Conservation (phyloP, 2,113 vertebrate genomes). For the Brienomyrus brachyistius region DNA sequence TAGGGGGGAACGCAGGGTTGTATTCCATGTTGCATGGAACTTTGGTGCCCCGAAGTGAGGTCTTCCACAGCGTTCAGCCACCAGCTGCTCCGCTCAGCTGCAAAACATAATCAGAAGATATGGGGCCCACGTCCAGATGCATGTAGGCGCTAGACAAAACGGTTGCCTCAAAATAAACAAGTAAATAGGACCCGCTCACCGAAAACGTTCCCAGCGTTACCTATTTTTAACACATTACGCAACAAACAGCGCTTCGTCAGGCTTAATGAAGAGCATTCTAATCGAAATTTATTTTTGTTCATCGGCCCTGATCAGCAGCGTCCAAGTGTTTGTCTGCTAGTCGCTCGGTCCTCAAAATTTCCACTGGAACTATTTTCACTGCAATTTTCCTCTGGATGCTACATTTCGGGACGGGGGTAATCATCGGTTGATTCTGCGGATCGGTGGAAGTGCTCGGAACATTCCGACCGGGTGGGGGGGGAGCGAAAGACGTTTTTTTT, state of each 20-base stretch:
- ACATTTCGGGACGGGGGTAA: not conserved
- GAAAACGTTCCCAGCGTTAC: not conserved
- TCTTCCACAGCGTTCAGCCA: not conserved
- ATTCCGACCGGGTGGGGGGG: not conserved
- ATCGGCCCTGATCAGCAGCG: not conserved
- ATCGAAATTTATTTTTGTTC: not conserved
- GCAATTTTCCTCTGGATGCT: not conserved
- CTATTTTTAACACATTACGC: not conserved
- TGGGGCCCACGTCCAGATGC: not conserved
- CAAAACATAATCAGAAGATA: not conserved
- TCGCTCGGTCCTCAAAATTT: not conserved
- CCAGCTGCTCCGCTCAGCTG: not conserved
- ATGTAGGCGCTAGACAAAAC: not conserved
- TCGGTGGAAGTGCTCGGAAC: not conserved
- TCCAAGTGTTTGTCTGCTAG: not conserved
- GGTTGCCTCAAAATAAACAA: not conserved
- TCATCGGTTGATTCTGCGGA: not conserved
- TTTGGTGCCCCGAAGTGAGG: not conserved
- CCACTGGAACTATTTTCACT: not conserved
- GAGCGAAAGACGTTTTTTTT: not conserved
- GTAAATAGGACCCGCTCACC: not conserved
- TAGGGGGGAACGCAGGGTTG: not conserved
- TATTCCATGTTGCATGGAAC: not conserved
- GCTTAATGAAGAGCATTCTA: not conserved
- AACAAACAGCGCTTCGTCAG: not conserved